Evolutionary conservation across 1,140 invertebrate species (phyloP).

Genomic region (Plectus sambesii): DNA sequence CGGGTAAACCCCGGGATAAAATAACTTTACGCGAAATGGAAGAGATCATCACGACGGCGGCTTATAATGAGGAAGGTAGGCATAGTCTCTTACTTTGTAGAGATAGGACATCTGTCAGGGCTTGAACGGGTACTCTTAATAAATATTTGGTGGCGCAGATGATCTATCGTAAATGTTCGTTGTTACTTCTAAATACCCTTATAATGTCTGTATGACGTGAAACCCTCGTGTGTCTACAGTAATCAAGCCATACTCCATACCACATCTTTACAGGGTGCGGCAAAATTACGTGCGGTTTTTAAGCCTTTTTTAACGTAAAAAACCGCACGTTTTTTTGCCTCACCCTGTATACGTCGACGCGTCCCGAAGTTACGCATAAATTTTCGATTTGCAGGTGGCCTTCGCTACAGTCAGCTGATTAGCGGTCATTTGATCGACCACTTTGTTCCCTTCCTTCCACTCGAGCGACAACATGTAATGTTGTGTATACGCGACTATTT

Average conservation of each 20-base stretch:
- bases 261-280: too few species aligned
- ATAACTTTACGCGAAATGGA: conserved; percentile 65
- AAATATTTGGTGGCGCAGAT: conserved; percentile 9
- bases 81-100: conserved; percentile 11
- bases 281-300: too few species aligned
- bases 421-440: conserved; percentile 72
- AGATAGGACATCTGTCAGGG: not conserved
- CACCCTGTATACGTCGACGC: too few species aligned
- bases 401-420: conserved; percentile 65
- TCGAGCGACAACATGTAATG: conserved; percentile 70
- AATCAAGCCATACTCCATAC: too few species aligned
- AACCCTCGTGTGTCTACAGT: too few species aligned
- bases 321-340: too few species aligned
- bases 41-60: conserved; percentile 57
- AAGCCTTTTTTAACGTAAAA: too few species aligned
- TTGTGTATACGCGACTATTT: conserved; percentile 54
- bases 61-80: conserved; percentile 59
- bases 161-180: too few species aligned
- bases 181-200: conserved; percentile 12
- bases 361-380: conserved; percentile 16
- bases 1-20: conserved; percentile 57
- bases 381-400: conserved; percentile 56
- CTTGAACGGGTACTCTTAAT: too few species aligned
- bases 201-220: conserved; percentile 19
- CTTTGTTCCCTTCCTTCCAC: conserved; percentile 80